Base-by-base conservation (phyloP, 2,888 invertebrate species). In the Platerodrilus igneus region DNA sequence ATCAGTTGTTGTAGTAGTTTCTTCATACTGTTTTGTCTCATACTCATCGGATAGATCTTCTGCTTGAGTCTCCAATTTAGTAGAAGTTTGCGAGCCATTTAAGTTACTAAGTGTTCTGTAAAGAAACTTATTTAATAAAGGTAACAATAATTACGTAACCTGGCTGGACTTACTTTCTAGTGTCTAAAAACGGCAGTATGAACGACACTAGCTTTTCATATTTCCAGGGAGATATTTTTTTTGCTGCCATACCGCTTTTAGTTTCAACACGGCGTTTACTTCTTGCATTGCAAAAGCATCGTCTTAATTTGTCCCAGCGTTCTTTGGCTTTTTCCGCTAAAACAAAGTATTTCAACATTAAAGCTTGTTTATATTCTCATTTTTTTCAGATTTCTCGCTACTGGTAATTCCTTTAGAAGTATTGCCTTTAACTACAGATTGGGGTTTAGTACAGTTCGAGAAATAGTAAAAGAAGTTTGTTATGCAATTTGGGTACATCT, bases 401-500 rank as follows among this genome's bases (percentile, higher is more conserved):
- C n/a, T n/a, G n/a, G n/a, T n/a, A n/a, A n/a, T n/a, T n/a, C n/a
- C n/a, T 5, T 29, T 18, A 14, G 6, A n/a, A 13, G 16, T 14
- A 29, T 5, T 4, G 13, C 19, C 51, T 55, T 44, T 55, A n/a
- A 19, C 23, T 58, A 51, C 40, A 48, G 52, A 22, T 48, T 56
- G 50, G 53, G 53, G 17, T 40, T 53, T 41, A 26, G 39, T 39
- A 53, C 54, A 33, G 49, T 54, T 33, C 45, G 44, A 29, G 23
- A 20, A n/a, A 55, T 56, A 43, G 52, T 57, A 14, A 36, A 48
- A 43, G 52, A 56, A n/a, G n/a, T n/a, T n/a, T n/a, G n/a, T n/a
- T n/a, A n/a, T n/a, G n/a, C 33, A 48, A 44, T 51, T 55, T 41
- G 52, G 52, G 52, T 53, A 22, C 51, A 47, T 19, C 9, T 52